These are phyloP conservation scores for Porites rus DNA, from an alignment of 92 coral and sea anemone species.

Conservation along the genomic window DNA sequence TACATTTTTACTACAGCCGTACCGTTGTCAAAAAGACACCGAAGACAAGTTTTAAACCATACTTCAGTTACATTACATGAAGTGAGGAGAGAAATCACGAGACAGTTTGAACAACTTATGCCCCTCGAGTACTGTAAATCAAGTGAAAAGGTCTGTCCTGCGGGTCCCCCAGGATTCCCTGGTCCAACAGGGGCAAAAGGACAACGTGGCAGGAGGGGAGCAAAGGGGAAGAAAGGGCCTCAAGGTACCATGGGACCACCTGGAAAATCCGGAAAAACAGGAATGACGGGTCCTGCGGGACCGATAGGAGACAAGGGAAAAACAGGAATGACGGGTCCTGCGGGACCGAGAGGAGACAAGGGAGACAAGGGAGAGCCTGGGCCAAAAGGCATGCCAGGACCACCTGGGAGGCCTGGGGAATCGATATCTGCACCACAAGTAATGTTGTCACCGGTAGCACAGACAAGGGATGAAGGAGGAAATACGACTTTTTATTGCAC, in stretches of 20 bases:
- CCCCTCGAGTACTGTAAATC: conserved; percentile 2
- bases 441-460: neutral
- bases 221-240: neutral
- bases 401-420: neutral
- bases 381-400: neutral
- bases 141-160: conserved; percentile 12
- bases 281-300: neutral
- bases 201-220: conserved; percentile 17
- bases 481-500: no score
- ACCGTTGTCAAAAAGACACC: neutral
- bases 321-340: neutral
- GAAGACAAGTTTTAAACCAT: neutral
- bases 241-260: conserved; percentile 5
- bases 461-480: neutral
- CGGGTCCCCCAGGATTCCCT: conserved; percentile 25
- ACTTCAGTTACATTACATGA: neutral
- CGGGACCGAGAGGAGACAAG: neutral
- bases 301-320: neutral
- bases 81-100: conserved; percentile 8
- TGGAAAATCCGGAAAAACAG: neutral
- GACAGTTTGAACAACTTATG: conserved; percentile 1
- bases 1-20: no score
- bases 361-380: neutral
- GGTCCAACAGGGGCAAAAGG: conserved; percentile 1
- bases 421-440: neutral